Evolutionary conservation across 2,113 vertebrate genomes (phyloP), one percentile per base, ranked within the genome.

Genomic region (Albula glossodonta): DNA sequence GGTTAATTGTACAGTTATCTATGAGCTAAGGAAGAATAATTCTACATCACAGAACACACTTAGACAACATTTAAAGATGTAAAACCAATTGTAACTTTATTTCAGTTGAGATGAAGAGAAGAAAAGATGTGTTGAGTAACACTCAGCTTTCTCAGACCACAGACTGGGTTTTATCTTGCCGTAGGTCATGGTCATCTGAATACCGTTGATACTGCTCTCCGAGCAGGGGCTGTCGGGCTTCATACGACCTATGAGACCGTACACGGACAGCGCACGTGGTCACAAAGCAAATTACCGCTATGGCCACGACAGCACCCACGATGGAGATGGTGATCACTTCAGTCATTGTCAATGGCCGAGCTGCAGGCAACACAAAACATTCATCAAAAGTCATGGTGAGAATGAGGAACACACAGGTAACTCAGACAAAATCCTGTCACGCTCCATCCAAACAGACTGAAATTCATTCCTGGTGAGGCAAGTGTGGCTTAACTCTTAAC

Each of bases 301-400:
- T 94, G 49, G 97, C 94, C 85, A 97, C 90, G 80, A 99, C 92
- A 0, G 96, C 95, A 9, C 94, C 95, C 2, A 98, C 93, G 19
- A 99, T 94, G 51, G 93, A 96, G 4, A 98, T 96, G 31, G 97
- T 97, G 90, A 99, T 95, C 85, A 98, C 96, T 90, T 99, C 97
- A 74, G 97, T 96, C 83, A 97, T 85, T 19, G 92, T 96, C 84
- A 97, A 96, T 31, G 93, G 86, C 7, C 88, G 94, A 91, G 90
- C 97, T 99, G 84, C 12, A 56, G 70, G 85, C 81, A 86, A 5
- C 74, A 74, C 8, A n/a, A 6, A 4, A 70, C 63, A 70, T 12
- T 1, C 57, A 60, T 3, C 12, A 15, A 60, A 60, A 3, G 17
- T 19, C 12, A 60, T 1, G 17, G 13, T 66, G 4, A 19, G 60